Conservation (phyloP, 2,113 vertebrate genomes). For the Steatornis caripensis region DNA sequence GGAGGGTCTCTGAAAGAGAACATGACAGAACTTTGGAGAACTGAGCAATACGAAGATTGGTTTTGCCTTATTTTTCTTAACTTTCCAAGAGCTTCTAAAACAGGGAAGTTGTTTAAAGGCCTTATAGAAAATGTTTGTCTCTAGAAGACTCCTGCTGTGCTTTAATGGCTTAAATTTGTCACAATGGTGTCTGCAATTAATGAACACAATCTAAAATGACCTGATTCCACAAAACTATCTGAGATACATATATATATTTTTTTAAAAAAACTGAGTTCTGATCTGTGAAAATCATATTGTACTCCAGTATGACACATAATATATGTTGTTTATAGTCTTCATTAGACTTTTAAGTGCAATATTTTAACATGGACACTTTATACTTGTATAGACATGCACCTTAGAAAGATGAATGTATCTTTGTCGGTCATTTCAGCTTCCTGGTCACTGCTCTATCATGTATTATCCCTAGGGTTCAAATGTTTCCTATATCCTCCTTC, state of each 20-base stretch:
- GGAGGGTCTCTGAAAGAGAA: constrained; percentile 4
- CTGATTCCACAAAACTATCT: constrained; percentile 9
- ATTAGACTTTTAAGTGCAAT: constrained; percentile 8
- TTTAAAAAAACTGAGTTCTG: not conserved
- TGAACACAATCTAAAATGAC: constrained; percentile 4
- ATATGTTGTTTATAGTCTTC: not conserved
- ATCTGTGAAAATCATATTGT: not conserved
- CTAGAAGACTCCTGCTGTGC: constrained; percentile 56
- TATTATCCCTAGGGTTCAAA: not conserved
- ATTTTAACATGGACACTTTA: not conserved
- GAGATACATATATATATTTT: not conserved
- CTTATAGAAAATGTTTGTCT: constrained; percentile 38
- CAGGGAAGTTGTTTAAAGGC: constrained; percentile 40
- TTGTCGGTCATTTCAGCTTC: constrained; percentile 26
- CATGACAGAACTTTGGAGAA: not conserved
- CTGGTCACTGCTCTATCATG: constrained; percentile 37
- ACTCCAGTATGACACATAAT: not conserved
- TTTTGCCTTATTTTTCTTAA: constrained; percentile 21
- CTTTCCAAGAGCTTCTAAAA: constrained; percentile 41
- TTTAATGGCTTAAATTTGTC: constrained; percentile 60
- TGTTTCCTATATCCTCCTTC: constrained; percentile 32
- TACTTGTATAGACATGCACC: not conserved
- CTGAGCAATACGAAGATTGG: constrained; percentile 26
- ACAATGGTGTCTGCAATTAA: constrained; percentile 38
- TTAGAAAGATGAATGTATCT: not conserved